Conservation (phyloP, 2,888 invertebrate species). For the Ceriagrion tenellum region DNA sequence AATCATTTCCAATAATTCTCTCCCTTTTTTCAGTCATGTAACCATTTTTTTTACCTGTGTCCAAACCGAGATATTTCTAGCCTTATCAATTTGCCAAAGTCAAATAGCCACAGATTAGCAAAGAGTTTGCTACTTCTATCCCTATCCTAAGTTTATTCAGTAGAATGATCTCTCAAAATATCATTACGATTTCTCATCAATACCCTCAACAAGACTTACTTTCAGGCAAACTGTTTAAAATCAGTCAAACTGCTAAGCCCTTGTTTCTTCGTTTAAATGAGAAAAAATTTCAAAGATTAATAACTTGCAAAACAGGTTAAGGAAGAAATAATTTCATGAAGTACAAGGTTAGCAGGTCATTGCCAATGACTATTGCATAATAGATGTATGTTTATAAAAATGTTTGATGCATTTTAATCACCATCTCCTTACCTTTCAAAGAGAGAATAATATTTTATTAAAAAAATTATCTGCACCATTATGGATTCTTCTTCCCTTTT, state of each 20-base stretch:
- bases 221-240: background rate
- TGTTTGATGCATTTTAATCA: background rate
- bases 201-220: background rate
- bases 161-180: constrained; percentile 16
- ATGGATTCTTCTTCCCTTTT: constrained; percentile 39
- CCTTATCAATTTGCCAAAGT: background rate
- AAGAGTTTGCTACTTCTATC: background rate
- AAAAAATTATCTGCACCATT: constrained; percentile 32
- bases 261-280: background rate
- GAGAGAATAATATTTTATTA: background rate
- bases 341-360: constrained; percentile 5
- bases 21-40: background rate
- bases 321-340: background rate
- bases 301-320: constrained; percentile 13
- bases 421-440: background rate
- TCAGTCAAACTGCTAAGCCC: background rate
- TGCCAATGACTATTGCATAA: background rate
- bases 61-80: background rate
- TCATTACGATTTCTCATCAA: background rate
- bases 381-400: background rate
- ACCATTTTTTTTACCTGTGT: background rate
- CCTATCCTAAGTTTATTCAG: background rate
- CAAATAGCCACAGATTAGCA: background rate
- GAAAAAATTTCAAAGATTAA: background rate
- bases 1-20: background rate